These are phyloP conservation scores for Philotrypesis tridentata DNA, from an alignment of 1,140 invertebrate genomes.

Conservation along the genomic window DNA sequence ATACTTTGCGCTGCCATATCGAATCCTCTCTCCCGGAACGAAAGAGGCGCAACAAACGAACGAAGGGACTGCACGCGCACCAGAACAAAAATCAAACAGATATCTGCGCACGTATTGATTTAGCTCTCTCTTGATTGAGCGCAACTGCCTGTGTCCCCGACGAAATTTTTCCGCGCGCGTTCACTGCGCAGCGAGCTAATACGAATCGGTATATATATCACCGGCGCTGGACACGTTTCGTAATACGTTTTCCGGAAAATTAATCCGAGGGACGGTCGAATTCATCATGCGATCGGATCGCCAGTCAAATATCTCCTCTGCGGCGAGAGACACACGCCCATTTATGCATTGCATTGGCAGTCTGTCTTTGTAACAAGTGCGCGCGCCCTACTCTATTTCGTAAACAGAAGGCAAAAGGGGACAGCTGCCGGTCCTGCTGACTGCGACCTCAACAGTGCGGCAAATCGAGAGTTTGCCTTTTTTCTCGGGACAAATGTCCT, in stretches of 20 bases:
- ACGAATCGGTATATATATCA: constrained; percentile 1
- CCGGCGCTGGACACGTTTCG: not conserved
- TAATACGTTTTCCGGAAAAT: constrained; percentile 37
- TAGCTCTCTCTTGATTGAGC: not conserved
- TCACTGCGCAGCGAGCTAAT: not conserved
- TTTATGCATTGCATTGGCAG: constrained; percentile 30
- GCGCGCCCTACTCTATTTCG: not conserved
- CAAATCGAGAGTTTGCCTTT: constrained; percentile 5
- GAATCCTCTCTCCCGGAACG: too few species aligned
- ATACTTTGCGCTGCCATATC: too few species aligned
- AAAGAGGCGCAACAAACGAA: not conserved
- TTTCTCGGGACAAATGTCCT: constrained; percentile 7
- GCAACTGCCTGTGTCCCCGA: not conserved
- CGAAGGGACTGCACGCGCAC: not conserved
- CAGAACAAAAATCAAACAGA: not conserved
- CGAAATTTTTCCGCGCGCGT: not conserved
- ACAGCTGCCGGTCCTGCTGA: not conserved
- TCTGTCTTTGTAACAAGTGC: constrained; percentile 34
- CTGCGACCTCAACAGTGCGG: constrained; percentile 20
- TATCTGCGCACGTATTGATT: not conserved
- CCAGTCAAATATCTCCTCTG: not conserved
- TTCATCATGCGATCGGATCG: constrained; percentile 23
- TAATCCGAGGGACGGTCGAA: constrained; percentile 10
- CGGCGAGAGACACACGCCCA: constrained; percentile 1
- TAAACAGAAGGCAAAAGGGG: constrained; percentile 21